Evolutionary conservation across 1,140 invertebrate species (phyloP).

Genomic region (Pteromalus puparum): DNA sequence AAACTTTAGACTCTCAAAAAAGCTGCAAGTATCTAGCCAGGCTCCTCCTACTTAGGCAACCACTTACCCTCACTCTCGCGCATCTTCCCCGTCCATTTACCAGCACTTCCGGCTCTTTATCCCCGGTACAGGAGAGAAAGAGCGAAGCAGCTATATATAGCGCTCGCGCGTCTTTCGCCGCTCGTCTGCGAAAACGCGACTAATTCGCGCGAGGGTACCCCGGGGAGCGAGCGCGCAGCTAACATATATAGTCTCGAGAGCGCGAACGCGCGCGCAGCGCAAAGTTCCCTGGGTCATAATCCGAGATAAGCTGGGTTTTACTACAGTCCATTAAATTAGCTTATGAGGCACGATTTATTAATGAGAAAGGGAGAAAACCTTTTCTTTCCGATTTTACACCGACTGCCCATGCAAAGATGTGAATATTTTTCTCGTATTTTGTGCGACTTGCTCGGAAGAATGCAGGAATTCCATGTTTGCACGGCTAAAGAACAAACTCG

Average conservation of each 20-base stretch:
- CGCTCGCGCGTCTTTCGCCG: neutral
- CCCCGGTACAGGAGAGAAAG: neutral
- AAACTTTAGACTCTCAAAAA: neutral
- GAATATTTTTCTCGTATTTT: neutral
- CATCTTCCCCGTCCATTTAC: conserved; percentile 21
- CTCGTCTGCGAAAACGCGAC: conserved; percentile 37
- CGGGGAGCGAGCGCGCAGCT: conserved; percentile 5
- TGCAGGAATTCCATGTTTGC: neutral
- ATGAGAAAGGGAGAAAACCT: conserved; percentile 31
- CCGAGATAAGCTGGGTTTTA: conserved; percentile 46
- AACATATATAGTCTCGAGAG: neutral
- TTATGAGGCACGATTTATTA: conserved; percentile 48
- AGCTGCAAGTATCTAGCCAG: neutral
- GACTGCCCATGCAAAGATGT: neutral
- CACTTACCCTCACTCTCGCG: neutral
- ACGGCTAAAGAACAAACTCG: neutral
- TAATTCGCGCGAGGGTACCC: conserved; percentile 34
- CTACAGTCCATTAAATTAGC: conserved; percentile 51
- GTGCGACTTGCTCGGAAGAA: neutral
- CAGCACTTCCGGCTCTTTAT: conserved; percentile 15
- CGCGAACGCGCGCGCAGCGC: neutral
- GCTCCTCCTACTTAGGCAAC: neutral
- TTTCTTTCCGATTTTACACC: neutral
- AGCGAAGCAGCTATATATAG: too few relatives aligned
- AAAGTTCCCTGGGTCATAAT: conserved; percentile 38